phyloP scores from a whole-genome alignment of 2,113 vertebrate species.

The Alligator mississippiensis region DNA sequence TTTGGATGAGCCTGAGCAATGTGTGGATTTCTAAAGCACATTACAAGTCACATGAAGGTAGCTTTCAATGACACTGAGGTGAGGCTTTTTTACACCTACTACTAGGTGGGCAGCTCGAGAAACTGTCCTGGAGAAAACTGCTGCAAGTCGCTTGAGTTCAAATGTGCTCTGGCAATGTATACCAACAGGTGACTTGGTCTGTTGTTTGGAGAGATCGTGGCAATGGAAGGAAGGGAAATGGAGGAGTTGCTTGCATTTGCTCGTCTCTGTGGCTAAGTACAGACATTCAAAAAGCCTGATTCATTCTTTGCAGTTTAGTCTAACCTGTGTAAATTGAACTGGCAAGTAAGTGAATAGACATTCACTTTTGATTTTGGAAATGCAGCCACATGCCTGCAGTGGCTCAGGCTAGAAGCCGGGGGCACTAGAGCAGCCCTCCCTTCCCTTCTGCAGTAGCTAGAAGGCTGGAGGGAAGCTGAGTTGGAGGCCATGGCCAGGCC shows the following conservation, averaged over 20 bases:
- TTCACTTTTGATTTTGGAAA: too few relatives aligned
- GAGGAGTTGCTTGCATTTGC: accelerated
- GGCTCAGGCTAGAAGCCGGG: too few relatives aligned
- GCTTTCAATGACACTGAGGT: neutral
- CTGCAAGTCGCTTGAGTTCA: neutral
- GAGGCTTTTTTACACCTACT: neutral
- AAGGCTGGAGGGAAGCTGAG: too few relatives aligned
- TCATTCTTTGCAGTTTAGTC: too few relatives aligned
- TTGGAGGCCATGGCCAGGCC: too few relatives aligned
- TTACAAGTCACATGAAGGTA: neutral
- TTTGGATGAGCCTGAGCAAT: neutral
- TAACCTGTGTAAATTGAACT: too few relatives aligned
- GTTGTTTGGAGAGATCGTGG: neutral
- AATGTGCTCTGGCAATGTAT: neutral
- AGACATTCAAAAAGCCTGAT: too few relatives aligned
- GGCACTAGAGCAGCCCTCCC: too few relatives aligned
- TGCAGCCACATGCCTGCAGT: too few relatives aligned
- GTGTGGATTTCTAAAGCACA: neutral
- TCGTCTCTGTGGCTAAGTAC: neutral
- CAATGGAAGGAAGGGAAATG: accelerated
- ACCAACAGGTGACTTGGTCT: neutral
- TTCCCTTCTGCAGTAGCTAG: too few relatives aligned
- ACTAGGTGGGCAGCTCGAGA: too few relatives aligned
- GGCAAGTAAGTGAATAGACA: too few relatives aligned
- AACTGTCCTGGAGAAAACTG: neutral